Percentiles rank a stretch among this genome's conserved stretches.
These are phyloP conservation scores for Microctonus aethiopoides DNA, from an alignment of 2,888 invertebrate species.

Conservation along the genomic window DNA sequence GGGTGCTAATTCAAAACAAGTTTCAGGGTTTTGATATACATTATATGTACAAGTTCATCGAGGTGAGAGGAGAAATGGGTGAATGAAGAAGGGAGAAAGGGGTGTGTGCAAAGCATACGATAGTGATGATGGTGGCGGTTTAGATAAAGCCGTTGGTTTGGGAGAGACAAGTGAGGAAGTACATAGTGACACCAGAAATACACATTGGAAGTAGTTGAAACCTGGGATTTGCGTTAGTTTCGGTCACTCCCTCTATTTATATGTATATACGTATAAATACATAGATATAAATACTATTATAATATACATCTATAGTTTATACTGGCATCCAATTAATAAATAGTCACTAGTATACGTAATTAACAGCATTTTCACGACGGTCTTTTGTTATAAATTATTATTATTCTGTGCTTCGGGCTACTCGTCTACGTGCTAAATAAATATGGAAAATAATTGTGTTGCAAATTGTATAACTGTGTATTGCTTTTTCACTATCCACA, in stretches of 20 bases:
- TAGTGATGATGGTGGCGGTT: background rate
- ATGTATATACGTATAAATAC: too few relatives aligned
- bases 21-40: background rate
- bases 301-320: background rate
- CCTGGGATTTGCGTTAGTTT: background rate
- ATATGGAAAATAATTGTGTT: slow-evolving; percentile 10
- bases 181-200: background rate
- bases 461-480: background rate
- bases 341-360: too few relatives aligned
- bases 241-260: background rate
- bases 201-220: background rate
- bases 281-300: background rate
- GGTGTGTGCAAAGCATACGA: background rate
- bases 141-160: background rate
- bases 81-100: too few relatives aligned
- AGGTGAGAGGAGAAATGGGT: background rate
- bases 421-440: too few relatives aligned
- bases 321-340: too few relatives aligned
- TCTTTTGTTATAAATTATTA: too few relatives aligned
- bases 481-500: slow-evolving; percentile 23
- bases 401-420: too few relatives aligned
- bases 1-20: background rate
- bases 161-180: slow-evolving; percentile 7
- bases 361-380: too few relatives aligned
- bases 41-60: slow-evolving; percentile 1